Evolutionary conservation across 2,797 vertebrate genomes (phyloP).

Genomic region (Sphaeramia orbicularis): DNA sequence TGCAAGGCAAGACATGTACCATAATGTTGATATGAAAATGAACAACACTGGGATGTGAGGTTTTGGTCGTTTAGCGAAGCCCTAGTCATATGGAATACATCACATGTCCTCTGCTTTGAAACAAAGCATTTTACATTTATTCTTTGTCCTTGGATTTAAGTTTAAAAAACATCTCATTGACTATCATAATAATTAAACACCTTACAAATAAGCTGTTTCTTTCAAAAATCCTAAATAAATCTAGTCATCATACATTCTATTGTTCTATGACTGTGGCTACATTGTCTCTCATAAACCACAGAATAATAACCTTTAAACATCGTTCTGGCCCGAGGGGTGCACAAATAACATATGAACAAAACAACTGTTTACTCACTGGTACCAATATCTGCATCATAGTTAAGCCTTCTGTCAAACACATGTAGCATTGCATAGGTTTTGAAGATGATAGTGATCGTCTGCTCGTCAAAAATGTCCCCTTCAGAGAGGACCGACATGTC

Average conservation of each 20-base stretch:
- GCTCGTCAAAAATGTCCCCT: no score
- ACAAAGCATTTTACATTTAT: not conserved
- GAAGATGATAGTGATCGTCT: not conserved
- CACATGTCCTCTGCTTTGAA: not conserved
- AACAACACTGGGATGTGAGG: no score
- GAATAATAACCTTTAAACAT: constrained; percentile 28
- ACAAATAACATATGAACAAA: not conserved
- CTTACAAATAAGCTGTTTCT: constrained; percentile 10
- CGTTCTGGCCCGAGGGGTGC: not conserved
- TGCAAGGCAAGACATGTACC: no score
- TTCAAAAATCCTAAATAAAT: constrained; percentile 16
- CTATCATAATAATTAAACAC: constrained; percentile 20
- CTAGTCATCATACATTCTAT: constrained; percentile 41
- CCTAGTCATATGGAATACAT: constrained; percentile 1
- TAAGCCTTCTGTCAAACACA: constrained; percentile 15
- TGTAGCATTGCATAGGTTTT: not conserved
- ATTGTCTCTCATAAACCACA: constrained; percentile 22
- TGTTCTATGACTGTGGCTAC: constrained; percentile 5
- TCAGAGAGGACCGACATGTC: no score
- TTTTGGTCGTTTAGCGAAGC: no score
- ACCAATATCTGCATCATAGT: not conserved
- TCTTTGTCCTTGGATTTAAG: constrained; percentile 11
- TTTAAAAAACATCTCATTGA: constrained; percentile 30
- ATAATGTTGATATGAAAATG: no score
- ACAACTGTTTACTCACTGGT: not conserved